Conservation (phyloP, 2,888 invertebrate genomes). For the Pseudoips prasinana region DNA sequence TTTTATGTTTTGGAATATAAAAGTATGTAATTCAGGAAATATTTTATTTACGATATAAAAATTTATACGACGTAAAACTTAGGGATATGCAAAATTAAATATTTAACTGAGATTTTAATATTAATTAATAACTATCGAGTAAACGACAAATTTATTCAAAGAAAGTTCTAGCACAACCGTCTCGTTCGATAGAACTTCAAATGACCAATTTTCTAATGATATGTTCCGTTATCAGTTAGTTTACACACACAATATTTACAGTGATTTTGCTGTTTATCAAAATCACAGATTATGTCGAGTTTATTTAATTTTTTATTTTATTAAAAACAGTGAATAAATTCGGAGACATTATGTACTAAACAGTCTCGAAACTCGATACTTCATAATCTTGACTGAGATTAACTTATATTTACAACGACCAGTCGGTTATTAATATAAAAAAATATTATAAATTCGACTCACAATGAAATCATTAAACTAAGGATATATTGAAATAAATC, state of each 20-base stretch:
- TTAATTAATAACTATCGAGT: too few species aligned
- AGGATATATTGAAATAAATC: constrained; percentile 16
- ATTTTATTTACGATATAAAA: too few species aligned
- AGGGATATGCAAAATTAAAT: too few species aligned
- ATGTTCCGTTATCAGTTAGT: constrained; percentile 36
- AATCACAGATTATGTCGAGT: constrained; percentile 27
- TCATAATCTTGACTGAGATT: constrained; percentile 21
- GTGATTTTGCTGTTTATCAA: constrained; percentile 22
- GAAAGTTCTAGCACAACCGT: constrained; percentile 15
- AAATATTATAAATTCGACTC: constrained; percentile 19
- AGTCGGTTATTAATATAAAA: constrained; percentile 8
- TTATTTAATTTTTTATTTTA: constrained; percentile 1
- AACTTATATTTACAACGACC: constrained; percentile 20
- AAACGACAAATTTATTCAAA: not conserved
- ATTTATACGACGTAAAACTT: too few species aligned
- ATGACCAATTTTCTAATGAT: constrained; percentile 19
- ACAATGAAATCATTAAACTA: constrained; percentile 17
- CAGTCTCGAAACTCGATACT: constrained; percentile 31
- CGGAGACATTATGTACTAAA: constrained; percentile 26
- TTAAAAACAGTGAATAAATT: constrained; percentile 23
- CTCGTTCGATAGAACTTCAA: constrained; percentile 17
- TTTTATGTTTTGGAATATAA: too few species aligned
- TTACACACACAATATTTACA: constrained; percentile 21
- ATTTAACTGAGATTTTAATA: too few species aligned
- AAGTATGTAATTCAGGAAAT: too few species aligned